phyloP scores from a whole-genome alignment of 1,140 invertebrate species.

The Phymorhynchus buccinoides region DNA sequence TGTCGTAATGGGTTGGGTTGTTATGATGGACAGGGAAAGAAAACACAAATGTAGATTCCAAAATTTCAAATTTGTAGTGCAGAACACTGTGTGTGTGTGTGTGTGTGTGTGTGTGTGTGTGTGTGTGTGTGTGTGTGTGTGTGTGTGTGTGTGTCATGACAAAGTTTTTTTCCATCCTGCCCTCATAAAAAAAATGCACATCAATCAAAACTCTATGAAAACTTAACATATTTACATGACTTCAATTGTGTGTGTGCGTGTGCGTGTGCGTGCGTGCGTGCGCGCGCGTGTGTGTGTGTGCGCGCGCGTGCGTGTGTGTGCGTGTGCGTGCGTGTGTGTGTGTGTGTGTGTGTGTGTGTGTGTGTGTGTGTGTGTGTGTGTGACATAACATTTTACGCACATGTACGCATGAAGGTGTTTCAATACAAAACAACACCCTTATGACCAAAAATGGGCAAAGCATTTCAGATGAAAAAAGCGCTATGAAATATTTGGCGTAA shows the following conservation, averaged over 20 bases:
- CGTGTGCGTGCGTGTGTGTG: neutral
- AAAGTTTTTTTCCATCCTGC: too few relatives aligned
- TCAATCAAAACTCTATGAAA: too few relatives aligned
- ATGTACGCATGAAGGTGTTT: too few relatives aligned
- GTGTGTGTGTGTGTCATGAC: neutral
- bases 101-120: neutral
- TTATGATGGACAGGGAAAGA: too few relatives aligned
- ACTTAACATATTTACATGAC: too few relatives aligned
- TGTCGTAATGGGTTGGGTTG: too few relatives aligned
- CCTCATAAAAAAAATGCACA: too few relatives aligned
- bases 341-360: neutral
- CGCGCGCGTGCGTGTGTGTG: neutral
- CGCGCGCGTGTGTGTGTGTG: neutral
- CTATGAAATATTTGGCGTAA: too few relatives aligned
- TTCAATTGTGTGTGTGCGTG: neutral
- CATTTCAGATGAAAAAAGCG: neutral
- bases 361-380: neutral
- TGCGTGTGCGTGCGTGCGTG: neutral
- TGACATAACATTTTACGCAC: too few relatives aligned
- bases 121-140: neutral
- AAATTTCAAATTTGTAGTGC: too few relatives aligned
- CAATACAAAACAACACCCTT: neutral
- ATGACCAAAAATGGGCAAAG: too few relatives aligned
- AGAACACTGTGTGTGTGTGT: neutral
- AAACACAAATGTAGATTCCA: too few relatives aligned